These are phyloP conservation scores for Tenebrio molitor DNA, from an alignment of 1,140 invertebrate species.

Conservation along the genomic window DNA sequence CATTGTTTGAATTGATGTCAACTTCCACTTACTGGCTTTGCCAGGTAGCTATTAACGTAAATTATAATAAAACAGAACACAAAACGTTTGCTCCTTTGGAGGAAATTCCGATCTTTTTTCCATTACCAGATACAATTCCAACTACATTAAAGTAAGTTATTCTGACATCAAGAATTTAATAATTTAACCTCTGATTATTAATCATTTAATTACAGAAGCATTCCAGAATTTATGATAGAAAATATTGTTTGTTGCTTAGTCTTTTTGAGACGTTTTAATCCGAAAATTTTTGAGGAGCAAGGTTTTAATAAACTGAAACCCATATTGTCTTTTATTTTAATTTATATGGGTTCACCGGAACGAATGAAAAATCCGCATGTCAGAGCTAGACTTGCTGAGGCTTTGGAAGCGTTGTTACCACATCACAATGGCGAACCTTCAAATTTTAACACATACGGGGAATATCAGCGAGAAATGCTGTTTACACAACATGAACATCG, in stretches of 20 bases:
- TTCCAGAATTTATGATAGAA: constrained; percentile 93
- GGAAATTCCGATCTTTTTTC: constrained; percentile 74
- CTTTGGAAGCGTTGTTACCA: constrained; percentile 86
- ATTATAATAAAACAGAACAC: constrained; percentile 55
- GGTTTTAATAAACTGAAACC: constrained; percentile 75
- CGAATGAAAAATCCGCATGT: constrained; percentile 94
- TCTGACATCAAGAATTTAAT: too few species aligned
- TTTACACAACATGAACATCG: constrained; percentile 83
- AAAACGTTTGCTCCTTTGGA: constrained; percentile 71
- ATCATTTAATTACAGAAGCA: constrained; percentile 75
- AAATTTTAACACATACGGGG: constrained; percentile 72
- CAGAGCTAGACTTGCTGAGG: constrained; percentile 88
- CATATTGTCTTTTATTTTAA: constrained; percentile 80
- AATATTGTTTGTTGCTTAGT: constrained; percentile 87
- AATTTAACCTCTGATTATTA: too few species aligned
- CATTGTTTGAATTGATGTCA: constrained; percentile 82
- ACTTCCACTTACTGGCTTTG: constrained; percentile 88
- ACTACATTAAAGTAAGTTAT: constrained; percentile 73
- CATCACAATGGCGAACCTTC: constrained; percentile 72
- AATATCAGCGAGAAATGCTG: constrained; percentile 79
- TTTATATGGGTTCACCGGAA: constrained; percentile 83
- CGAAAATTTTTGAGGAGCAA: constrained; percentile 74
- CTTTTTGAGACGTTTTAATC: constrained; percentile 77
- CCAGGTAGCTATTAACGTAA: constrained; percentile 76
- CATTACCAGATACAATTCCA: constrained; percentile 74